These are phyloP conservation scores for Drosophila gaucha DNA, from an alignment of 2,888 invertebrate genomes.

Conservation along the genomic window DNA sequence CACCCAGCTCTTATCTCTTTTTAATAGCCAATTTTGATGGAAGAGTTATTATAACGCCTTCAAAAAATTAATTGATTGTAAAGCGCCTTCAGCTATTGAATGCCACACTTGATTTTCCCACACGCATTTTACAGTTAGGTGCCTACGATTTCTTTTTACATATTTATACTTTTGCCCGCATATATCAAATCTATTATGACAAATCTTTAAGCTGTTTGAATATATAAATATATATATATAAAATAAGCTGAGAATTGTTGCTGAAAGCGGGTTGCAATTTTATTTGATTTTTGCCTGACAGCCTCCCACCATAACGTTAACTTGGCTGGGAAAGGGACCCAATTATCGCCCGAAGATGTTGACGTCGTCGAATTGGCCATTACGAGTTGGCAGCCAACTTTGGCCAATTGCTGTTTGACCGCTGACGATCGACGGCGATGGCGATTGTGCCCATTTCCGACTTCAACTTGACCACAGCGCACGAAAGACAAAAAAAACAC, in stretches of 20 bases:
- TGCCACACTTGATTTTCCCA: constrained; percentile 29
- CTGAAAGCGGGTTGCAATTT: constrained; percentile 27
- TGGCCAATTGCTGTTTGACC: constrained; percentile 57
- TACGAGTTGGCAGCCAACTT: constrained; percentile 36
- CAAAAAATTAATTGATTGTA: constrained; percentile 10
- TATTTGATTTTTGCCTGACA: constrained; percentile 11
- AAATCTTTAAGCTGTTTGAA: constrained; percentile 21
- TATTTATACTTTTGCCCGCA: constrained; percentile 20
- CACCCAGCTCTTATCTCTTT: neutral
- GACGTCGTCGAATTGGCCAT: constrained; percentile 52
- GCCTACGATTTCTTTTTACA: constrained; percentile 11
- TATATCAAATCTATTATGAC: constrained; percentile 28
- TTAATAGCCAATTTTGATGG: constrained; percentile 9
- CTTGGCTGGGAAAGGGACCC: constrained; percentile 67
- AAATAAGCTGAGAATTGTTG: constrained; percentile 33
- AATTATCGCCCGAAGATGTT: constrained; percentile 72
- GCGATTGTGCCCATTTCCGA: constrained; percentile 73
- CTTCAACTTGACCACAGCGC: constrained; percentile 70
- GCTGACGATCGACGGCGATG: constrained; percentile 53
- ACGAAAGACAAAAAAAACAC: neutral
- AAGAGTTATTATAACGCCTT: neutral
- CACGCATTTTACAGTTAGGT: constrained; percentile 10
- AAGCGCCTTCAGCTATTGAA: neutral
- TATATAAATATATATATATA: constrained; percentile 1
- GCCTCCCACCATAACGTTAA: constrained; percentile 8